Evolutionary conservation across 2,113 vertebrate species (phyloP).

Genomic region (Perognathus longimembris): DNA sequence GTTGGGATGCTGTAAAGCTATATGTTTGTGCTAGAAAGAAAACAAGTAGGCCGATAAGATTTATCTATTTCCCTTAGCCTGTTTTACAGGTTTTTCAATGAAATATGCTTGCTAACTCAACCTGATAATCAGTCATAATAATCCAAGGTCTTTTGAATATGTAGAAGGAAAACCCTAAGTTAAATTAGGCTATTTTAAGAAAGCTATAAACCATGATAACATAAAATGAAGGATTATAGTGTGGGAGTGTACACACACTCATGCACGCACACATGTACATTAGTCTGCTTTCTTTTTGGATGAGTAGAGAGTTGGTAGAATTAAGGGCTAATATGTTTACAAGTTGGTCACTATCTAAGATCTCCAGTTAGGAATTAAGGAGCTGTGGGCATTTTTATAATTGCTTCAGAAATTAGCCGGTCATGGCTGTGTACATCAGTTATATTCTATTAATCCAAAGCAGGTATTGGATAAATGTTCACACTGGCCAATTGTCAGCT

Average conservation of each 20-base stretch:
- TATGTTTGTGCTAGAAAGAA: not conserved
- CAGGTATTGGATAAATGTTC: not conserved
- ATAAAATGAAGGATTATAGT: not conserved
- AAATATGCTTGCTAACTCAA: not conserved
- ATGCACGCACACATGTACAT: no score
- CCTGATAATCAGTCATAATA: not conserved
- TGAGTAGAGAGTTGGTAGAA: not conserved
- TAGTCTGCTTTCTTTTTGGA: not conserved
- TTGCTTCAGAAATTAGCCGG: not conserved
- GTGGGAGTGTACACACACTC: no score
- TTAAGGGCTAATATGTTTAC: not conserved
- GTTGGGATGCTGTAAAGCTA: not conserved
- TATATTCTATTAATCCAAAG: not conserved
- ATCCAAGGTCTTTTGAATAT: not conserved
- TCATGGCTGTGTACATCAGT: not conserved
- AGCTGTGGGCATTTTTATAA: not conserved
- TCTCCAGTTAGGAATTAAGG: not conserved
- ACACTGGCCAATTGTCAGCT: not conserved
- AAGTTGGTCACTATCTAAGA: not conserved
- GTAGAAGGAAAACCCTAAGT: not conserved
- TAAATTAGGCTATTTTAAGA: not conserved
- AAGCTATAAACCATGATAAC: not conserved
- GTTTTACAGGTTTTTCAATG: not conserved
- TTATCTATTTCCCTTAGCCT: not conserved
- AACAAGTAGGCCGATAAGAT: not conserved